phyloP scores from a whole-genome alignment of 2,113 vertebrate species.

The Laticauda colubrina region DNA sequence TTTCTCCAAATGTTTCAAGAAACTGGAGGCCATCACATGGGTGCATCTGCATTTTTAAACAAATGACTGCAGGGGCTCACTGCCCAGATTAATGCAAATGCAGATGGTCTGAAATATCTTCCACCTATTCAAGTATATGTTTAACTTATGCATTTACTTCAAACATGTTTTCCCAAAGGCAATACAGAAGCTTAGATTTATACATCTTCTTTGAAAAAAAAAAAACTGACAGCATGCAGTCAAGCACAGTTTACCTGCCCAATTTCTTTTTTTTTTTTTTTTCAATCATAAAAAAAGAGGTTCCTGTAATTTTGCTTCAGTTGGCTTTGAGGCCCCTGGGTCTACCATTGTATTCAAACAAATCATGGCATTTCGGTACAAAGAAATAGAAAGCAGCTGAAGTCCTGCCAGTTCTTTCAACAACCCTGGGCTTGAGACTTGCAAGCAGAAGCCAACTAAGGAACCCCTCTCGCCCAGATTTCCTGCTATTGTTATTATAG shows the following conservation, averaged over 20 bases:
- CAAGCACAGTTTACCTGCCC: background rate
- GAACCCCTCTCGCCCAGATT: slow-evolving; percentile 40
- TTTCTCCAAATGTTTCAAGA: background rate
- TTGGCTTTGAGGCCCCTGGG: slow-evolving; percentile 25
- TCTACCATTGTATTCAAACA: slow-evolving; percentile 45
- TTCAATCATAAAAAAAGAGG: background rate
- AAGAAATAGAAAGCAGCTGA: slow-evolving; percentile 35
- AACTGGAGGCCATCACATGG: background rate
- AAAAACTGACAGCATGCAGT: background rate
- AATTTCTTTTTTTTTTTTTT: slow-evolving; percentile 11
- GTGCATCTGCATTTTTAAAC: background rate
- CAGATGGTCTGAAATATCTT: background rate
- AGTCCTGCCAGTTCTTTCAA: slow-evolving; percentile 53
- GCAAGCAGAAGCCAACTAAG: slow-evolving; percentile 33
- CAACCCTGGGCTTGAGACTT: slow-evolving; percentile 41
- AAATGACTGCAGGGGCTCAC: background rate
- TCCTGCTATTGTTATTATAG: slow-evolving; percentile 73
- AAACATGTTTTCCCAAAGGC: background rate
- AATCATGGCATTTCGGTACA: slow-evolving; percentile 56
- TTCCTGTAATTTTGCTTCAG: slow-evolving; percentile 50
- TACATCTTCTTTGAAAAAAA: background rate
- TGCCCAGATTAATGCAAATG: background rate
- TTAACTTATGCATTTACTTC: background rate
- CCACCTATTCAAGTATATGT: background rate
- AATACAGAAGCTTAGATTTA: background rate